Percentiles rank a stretch among this genome's conserved stretches.
Conservation (phyloP, 2,113 vertebrate species). For the Ammospiza nelsoni region DNA sequence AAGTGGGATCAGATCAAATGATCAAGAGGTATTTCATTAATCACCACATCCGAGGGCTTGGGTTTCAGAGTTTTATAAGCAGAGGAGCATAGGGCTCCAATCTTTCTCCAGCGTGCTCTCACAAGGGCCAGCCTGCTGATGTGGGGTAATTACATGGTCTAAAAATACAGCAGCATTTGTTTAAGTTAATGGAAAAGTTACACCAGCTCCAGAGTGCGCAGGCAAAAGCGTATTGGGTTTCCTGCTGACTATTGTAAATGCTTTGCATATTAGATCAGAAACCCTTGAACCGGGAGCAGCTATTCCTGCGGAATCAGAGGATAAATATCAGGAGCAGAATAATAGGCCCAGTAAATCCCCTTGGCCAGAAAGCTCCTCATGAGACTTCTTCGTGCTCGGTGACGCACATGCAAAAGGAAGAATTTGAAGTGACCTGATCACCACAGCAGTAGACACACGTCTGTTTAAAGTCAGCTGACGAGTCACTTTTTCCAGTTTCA, state of each 20-base stretch:
- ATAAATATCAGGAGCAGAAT: constrained; percentile 59
- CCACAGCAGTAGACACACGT: not conserved
- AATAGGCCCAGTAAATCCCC: constrained; percentile 63
- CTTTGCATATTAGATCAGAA: constrained; percentile 71
- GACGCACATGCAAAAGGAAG: constrained; percentile 52
- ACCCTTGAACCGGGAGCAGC: constrained; percentile 32
- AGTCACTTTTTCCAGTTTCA: constrained; percentile 56
- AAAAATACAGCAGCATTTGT: constrained; percentile 83
- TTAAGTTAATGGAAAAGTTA: constrained; percentile 75
- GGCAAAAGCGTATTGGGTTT: constrained; percentile 74
- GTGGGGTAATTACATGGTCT: constrained; percentile 75
- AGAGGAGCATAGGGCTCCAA: constrained; percentile 61
- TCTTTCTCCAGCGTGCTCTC: constrained; percentile 69
- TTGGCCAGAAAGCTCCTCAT: constrained; percentile 55
- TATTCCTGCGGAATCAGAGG: constrained; percentile 58
- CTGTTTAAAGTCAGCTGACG: constrained; percentile 10
- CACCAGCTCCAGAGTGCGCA: constrained; percentile 59
- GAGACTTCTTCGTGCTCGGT: constrained; percentile 30
- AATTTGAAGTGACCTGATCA: constrained; percentile 15
- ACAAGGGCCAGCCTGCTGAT: constrained; percentile 74
- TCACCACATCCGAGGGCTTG: constrained; percentile 74
- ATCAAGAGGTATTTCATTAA: constrained; percentile 75
- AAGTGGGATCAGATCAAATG: constrained; percentile 70
- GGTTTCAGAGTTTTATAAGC: constrained; percentile 75
- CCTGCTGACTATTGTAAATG: constrained; percentile 79